phyloP scores from a whole-genome alignment of 2,888 invertebrate species.

The Ischnus inquisitorius region DNA sequence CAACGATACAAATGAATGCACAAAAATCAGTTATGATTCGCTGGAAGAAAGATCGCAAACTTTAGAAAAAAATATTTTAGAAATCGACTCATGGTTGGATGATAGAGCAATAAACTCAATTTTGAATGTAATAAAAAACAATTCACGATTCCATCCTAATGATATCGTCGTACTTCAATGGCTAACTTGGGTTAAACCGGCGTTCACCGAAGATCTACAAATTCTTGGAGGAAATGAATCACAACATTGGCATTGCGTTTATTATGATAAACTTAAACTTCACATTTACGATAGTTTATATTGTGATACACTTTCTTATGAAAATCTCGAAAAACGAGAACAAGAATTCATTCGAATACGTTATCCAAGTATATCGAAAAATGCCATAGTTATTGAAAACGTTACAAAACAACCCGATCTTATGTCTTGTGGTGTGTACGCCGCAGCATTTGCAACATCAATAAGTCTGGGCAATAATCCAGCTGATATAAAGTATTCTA shows the following conservation, averaged over 20 bases:
- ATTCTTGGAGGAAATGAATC: constrained; percentile 32
- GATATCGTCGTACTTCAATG: constrained; percentile 38
- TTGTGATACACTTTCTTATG: too few relatives aligned
- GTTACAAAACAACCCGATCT: constrained; percentile 37
- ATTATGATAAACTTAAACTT: constrained; percentile 11
- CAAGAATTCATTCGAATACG: constrained; percentile 17
- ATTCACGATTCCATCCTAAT: constrained; percentile 22
- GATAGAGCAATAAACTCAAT: constrained; percentile 26
- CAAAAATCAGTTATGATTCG: background rate
- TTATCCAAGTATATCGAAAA: constrained; percentile 32
- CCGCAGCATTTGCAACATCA: constrained; percentile 31
- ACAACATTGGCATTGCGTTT: constrained; percentile 34
- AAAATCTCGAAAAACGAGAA: too few relatives aligned
- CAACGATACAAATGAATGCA: background rate
- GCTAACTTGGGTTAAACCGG: constrained; percentile 22
- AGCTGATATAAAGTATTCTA: constrained; percentile 25
- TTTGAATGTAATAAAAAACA: constrained; percentile 28
- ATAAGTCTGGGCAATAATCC: constrained; percentile 26
- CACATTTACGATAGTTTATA: constrained; percentile 21
- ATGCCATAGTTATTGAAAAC: constrained; percentile 34
- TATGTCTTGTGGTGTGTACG: constrained; percentile 25
- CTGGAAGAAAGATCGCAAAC: background rate
- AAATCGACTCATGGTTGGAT: constrained; percentile 40
- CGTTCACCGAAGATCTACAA: constrained; percentile 22
- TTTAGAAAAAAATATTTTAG: constrained; percentile 28